A percentile compares a stretch with the other conserved stretches of the same genome.
These are phyloP conservation scores for Parapristionchus giblindavisi DNA, from an alignment of 2,888 invertebrate genomes.

Conservation along the genomic window DNA sequence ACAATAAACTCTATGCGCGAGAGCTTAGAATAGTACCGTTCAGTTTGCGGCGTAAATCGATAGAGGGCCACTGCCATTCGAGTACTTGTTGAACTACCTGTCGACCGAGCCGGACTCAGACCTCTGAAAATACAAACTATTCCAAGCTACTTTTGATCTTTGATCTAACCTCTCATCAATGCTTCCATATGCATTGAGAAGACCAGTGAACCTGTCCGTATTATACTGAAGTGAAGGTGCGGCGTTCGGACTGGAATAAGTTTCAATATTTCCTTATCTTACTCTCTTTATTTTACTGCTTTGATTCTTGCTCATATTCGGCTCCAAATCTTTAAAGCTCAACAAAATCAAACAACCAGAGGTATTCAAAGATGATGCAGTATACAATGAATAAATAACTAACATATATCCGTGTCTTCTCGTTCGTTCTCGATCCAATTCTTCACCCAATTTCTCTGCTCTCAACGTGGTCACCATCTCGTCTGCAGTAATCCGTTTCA, in stretches of 20 bases:
- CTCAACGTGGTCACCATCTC: constrained; percentile 46
- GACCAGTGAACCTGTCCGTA: constrained; percentile 59
- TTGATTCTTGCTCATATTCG: not conserved
- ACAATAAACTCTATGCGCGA: not conserved
- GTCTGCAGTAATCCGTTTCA: constrained; percentile 56
- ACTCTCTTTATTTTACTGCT: not conserved
- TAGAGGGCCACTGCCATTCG: constrained; percentile 28
- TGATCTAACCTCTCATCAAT: constrained; percentile 12
- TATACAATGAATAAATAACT: constrained; percentile 32
- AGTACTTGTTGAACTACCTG: not conserved
- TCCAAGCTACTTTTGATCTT: not conserved
- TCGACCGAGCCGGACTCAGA: constrained; percentile 23
- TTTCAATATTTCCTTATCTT: not conserved
- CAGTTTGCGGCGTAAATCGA: constrained; percentile 34
- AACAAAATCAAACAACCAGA: too few relatives aligned
- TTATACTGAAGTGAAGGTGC: constrained; percentile 61
- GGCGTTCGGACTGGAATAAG: constrained; percentile 54
- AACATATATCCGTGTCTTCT: constrained; percentile 62
- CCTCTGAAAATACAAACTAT: not conserved
- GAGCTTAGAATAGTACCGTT: not conserved
- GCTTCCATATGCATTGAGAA: constrained; percentile 53
- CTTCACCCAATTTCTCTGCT: constrained; percentile 60
- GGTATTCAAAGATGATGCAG: not conserved
- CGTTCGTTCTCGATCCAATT: constrained; percentile 55
- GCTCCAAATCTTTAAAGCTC: not conserved